Evolutionary conservation across 2,113 vertebrate genomes (phyloP), one percentile per base, ranked within the genome.

Genomic region (Gavia stellata): DNA sequence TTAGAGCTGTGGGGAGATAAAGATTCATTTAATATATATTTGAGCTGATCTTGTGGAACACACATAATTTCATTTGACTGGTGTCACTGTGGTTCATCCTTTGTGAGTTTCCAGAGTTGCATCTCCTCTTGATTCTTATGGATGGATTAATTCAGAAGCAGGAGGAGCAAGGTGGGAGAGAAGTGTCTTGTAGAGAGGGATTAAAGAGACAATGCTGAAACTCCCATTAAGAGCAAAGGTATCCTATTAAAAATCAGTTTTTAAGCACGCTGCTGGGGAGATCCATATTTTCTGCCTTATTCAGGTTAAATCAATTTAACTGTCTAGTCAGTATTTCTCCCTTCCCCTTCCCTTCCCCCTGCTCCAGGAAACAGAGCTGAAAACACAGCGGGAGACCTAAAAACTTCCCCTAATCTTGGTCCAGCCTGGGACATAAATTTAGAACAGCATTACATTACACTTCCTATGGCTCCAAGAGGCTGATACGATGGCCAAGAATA

Each of bases 351-450:
- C 21, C 52, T 71, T 94, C 84, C 47, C n/a, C 21, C 45, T 86
- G 40, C 31, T n/a, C 47, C 72, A 81, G 93, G 68, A 94, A 92
- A 81, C 61, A 72, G n/a, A 75, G 36, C 47, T 6, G 34, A 94
- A 93, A 95, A 79, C 47, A 28, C 21, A 66, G 14, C 0, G 0
- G 56, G 78, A 93, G 28, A 79, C 65, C 62, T 44, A 20, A 89
- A 94, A 88, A 9, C 44, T 79, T 79, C 11, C 3, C 78, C 74
- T 85, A 87, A 61, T 67, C 88, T 83, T 29, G 31, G 66, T 94
- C 56, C 66, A 90, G 86, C 36, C 86, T 58, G 62, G 78, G 78
- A 36, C 53, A 80, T 80, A 93, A 94, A 96, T 97, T 94, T 59
- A 96, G 87, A 52, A 34, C 42, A 56, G 25, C 81, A 26, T 68